Percentiles rank a stretch among this genome's conserved stretches.
Conservation (phyloP, 2,113 vertebrate species). For the Lepus americanus region DNA sequence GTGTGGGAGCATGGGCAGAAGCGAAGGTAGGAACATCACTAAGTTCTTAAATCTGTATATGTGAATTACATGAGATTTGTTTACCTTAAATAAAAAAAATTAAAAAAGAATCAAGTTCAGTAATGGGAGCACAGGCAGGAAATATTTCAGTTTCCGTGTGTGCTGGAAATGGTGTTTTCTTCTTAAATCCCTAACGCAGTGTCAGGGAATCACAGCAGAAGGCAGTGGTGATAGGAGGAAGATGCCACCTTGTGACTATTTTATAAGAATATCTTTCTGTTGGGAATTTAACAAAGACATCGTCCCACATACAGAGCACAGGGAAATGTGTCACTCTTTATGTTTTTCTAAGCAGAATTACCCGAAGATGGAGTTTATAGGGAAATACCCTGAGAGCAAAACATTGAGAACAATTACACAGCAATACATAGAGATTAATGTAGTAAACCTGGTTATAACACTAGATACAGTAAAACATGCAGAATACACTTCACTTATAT, state of each 20-base stretch:
- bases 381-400: background rate
- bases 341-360: background rate
- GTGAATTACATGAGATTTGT: too few species aligned
- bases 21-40: too few species aligned
- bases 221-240: constrained; percentile 18
- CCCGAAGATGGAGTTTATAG: background rate
- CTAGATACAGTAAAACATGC: background rate
- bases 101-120: too few species aligned
- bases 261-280: constrained; percentile 18
- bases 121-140: too few species aligned
- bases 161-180: background rate
- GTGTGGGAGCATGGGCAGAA: too few species aligned
- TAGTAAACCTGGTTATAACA: background rate
- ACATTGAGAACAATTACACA: background rate
- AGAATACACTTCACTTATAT: background rate
- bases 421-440: background rate
- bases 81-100: too few species aligned
- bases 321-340: background rate
- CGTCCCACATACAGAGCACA: background rate
- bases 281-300: background rate
- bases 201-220: background rate
- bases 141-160: too few species aligned
- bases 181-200: background rate
- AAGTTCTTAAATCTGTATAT: too few species aligned
- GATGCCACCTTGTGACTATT: constrained; percentile 60